Base-by-base conservation (phyloP, 2,113 vertebrate species). In the Donacobius atricapilla region DNA sequence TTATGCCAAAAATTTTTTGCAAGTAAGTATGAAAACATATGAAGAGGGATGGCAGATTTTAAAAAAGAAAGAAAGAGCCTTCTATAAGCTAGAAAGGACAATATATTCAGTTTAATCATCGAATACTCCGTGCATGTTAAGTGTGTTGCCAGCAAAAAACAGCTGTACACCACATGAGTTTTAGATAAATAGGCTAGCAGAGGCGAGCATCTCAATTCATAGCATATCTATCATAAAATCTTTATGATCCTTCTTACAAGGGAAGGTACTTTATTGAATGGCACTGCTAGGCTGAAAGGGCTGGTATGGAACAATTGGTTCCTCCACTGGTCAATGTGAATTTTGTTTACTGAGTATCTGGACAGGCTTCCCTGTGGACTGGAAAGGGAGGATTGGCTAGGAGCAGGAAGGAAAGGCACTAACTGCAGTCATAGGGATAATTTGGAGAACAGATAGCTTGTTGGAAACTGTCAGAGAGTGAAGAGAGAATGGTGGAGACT, bases 151-250 rank as follows among this genome's bases (percentile, higher is more conserved):
- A 88, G 71, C 75, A 88, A 64, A n/a, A 1, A 63, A 6, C 88
- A 93, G 91, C 95, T 95, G 91, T 53, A 33, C 31, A 57, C 50
- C 80, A 51, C 47, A 92, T 91, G 88, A 81, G 57, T 71, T 75
- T 75, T 45, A 68, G 22, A 68, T 31, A 76, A 93, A 82, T 45
- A 40, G n/a, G 5, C 22, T 91, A 76, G 25, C 33, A 83, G 42
- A 79, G 31, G 65, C 23, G 44, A 54, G 15, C 64, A 83, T 68
- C 57, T 85, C 28, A 61, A 39, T 91, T 76, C 42, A 37, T 56
- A 71, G 60, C 24, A n/a, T 15, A 23, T 54, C 83, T 68, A 21
- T 76, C 30, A 56, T 86, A 66, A 94, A 89, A 40, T 39, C 39
- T 70, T 92, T 44, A 39, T 80, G 68, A 11, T 57, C n/a, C 17